Evolutionary conservation across 2,113 vertebrate species (phyloP), one percentile per base, ranked within the genome.

Genomic region (Salvelinus namaycush): DNA sequence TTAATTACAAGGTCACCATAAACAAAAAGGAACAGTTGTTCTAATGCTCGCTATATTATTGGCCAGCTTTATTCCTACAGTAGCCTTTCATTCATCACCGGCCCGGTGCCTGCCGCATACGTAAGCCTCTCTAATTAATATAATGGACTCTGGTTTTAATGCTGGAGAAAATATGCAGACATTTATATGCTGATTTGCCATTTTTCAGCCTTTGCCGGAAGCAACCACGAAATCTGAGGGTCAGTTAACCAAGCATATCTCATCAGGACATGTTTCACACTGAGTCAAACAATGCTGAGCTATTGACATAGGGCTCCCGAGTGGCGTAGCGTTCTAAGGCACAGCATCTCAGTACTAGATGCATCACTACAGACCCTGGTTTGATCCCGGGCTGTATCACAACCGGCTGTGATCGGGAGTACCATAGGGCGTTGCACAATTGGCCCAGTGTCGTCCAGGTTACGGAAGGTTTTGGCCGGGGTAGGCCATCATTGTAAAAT

Each of bases 171-270:
- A 89, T 89, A 84, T 74, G 66, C 75, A 77, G 75, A 83, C 84
- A 90, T 93, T 92, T 92, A 89, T 91, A 92, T 91, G 88, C 89
- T 88, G 90, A 89, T 93, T 87, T 86, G 84, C 79, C 78, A 79
- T 88, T 91, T 89, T 85, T 88, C 73, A 80, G 72, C 81, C 70
- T 86, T 11, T 81, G 82, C 81, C 71, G 83, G 83, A 82, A 11
- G 9, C 12, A 20, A 86, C 81, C 78, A 80, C 89, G 88, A 86
- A 89, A 91, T 89, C 75, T 83, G 76, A 77, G 78, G 83, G 31
- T 39, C 67, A 31, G 7, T 16, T 54, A 14, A 51, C 11, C 49
- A 51, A 51, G 49, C 14, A 9, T 8, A 44, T 44, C 9, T 5
- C 51, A 18, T 18, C 51, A 5, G 5, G 51, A 3, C 13, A 73